Percentiles rank a stretch among this genome's conserved stretches.
These are phyloP conservation scores for Brevimyrus niger DNA, from an alignment of 2,113 vertebrate genomes.

Conservation along the genomic window DNA sequence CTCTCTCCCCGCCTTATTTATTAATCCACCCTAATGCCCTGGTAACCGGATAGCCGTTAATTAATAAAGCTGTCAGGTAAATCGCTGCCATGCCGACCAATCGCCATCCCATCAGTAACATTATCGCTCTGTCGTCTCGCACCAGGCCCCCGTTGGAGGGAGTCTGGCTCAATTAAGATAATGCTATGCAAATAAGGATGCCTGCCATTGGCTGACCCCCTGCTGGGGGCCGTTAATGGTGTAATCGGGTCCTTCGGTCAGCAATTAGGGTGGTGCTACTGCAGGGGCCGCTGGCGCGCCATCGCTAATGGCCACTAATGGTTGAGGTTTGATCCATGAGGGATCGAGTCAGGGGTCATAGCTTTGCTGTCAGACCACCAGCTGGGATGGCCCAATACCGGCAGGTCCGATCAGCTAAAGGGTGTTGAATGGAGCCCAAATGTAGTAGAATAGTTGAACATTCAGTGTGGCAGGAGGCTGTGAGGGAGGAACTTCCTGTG, in stretches of 20 bases:
- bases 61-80: slow-evolving; percentile 94
- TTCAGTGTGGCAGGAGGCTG: neutral
- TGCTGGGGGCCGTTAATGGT: slow-evolving; percentile 73
- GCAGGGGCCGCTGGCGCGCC: slow-evolving; percentile 60
- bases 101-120: slow-evolving; percentile 82
- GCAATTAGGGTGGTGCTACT: slow-evolving; percentile 69
- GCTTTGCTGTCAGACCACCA: neutral
- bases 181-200: slow-evolving; percentile 96
- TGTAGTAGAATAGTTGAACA: neutral
- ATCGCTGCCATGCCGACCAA: slow-evolving; percentile 67
- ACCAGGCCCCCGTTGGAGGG: slow-evolving; percentile 58
- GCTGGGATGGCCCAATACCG: neutral
- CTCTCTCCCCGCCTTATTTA: slow-evolving; percentile 30
- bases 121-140: slow-evolving; percentile 66
- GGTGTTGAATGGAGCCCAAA: neutral
- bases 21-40: slow-evolving; percentile 62
- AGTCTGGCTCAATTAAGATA: slow-evolving; percentile 88
- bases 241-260: slow-evolving; percentile 88
- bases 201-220: slow-evolving; percentile 74
- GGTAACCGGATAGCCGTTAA: slow-evolving; percentile 86
- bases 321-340: slow-evolving; percentile 30
- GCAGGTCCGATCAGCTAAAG: neutral
- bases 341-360: neutral
- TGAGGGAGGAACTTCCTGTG: neutral
- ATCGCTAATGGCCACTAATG: slow-evolving; percentile 72